These are phyloP conservation scores for Dione vanillae DNA, from an alignment of 2,888 invertebrate genomes.

Conservation along the genomic window DNA sequence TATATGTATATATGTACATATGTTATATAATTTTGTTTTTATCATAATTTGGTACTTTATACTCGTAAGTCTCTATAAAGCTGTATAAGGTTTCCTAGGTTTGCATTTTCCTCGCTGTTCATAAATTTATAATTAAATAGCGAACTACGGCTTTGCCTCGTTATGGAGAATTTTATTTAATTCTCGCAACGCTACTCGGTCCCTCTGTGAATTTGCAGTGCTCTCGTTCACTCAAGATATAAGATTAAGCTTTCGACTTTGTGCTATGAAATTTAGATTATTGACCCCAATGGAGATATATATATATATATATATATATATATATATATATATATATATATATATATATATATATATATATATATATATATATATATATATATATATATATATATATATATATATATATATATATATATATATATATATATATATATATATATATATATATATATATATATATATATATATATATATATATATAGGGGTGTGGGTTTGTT, in stretches of 20 bases:
- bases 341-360: too few relatives aligned
- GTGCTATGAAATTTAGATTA: slow-evolving; percentile 3
- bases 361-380: too few relatives aligned
- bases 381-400: too few relatives aligned
- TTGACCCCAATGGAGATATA: not conserved
- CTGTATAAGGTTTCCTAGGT: slow-evolving; percentile 50
- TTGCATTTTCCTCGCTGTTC: slow-evolving; percentile 74
- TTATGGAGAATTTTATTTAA: slow-evolving; percentile 72
- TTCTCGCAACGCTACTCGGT: slow-evolving; percentile 55
- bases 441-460: too few relatives aligned
- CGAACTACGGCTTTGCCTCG: slow-evolving; percentile 70
- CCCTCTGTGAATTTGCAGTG: slow-evolving; percentile 40
- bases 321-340: too few relatives aligned
- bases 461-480: too few relatives aligned
- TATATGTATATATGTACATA: too few relatives aligned
- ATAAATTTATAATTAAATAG: slow-evolving; percentile 83
- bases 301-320: too few relatives aligned
- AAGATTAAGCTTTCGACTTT: slow-evolving; percentile 34
- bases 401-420: too few relatives aligned
- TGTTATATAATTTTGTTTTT: too few relatives aligned
- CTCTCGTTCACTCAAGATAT: slow-evolving; percentile 32
- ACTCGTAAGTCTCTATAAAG: not conserved
- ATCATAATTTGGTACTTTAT: not conserved
- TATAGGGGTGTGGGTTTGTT: too few relatives aligned
- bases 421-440: too few relatives aligned